Percentiles rank a stretch among this genome's conserved stretches.
Conservation (phyloP, 2,888 invertebrate genomes). For the Lagria hirta region DNA sequence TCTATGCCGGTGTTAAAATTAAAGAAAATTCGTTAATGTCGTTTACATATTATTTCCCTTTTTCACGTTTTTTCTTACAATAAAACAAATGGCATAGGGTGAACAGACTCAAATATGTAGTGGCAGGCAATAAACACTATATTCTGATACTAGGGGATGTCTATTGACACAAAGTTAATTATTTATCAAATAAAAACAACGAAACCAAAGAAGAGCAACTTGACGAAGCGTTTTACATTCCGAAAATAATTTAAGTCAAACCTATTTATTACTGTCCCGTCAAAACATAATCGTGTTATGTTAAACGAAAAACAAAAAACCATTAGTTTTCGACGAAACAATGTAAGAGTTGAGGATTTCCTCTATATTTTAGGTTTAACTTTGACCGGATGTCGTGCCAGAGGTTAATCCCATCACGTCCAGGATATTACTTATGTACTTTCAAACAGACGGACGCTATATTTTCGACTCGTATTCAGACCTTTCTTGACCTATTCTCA, state of each 20-base stretch:
- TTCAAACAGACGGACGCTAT: conserved; percentile 23
- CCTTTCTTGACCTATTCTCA: conserved; percentile 7
- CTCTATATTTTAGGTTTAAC: conserved; percentile 16
- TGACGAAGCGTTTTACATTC: conserved; percentile 19
- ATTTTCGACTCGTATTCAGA: conserved; percentile 13
- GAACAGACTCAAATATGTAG: conserved; percentile 1
- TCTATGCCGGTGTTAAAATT: conserved; percentile 14
- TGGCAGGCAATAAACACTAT: conserved; percentile 39
- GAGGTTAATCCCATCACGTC: conserved; percentile 41
- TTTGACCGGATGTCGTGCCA: conserved; percentile 34
- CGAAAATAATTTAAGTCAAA: conserved; percentile 8
- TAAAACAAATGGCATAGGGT: conserved; percentile 6
- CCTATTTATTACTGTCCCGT: conserved; percentile 10
- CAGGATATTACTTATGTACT: conserved; percentile 37
- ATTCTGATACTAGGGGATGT: conserved; percentile 38
- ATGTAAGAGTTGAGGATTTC: conserved; percentile 15
- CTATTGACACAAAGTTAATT: conserved; percentile 30
- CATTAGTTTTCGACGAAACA: conserved; percentile 15
- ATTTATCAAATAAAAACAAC: conserved; percentile 16
- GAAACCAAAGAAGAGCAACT: conserved; percentile 10
- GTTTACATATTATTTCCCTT: conserved; percentile 11
- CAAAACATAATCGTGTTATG: conserved; percentile 7
- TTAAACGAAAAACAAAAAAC: conserved; percentile 17
- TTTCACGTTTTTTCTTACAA: not conserved
- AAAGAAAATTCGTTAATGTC: conserved; percentile 9